Conservation (phyloP, 2,113 vertebrate genomes). For the Octodon degus region DNA sequence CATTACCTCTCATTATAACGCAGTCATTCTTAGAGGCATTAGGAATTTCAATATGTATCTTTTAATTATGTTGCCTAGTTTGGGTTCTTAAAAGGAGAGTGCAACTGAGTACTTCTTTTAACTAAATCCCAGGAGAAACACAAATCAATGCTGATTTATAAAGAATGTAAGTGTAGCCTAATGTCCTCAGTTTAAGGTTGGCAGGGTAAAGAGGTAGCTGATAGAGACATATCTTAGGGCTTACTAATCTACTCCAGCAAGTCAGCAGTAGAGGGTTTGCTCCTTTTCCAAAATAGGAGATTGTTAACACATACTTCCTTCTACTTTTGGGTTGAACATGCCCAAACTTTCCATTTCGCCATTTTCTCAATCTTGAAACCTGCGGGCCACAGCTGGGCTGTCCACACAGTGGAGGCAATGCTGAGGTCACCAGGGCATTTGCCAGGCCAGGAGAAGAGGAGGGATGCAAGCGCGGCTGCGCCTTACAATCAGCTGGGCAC, state of each 20-base stretch:
- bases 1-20: neutral
- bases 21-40: neutral
- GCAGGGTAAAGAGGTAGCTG: slow-evolving; percentile 18
- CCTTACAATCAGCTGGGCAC: neutral
- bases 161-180: slow-evolving; percentile 50
- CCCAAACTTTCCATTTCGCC: neutral
- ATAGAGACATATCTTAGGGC: neutral
- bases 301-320: neutral
- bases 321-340: neutral
- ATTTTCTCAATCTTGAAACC: neutral
- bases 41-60: slow-evolving; percentile 3
- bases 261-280: neutral
- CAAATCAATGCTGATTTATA: slow-evolving; percentile 27
- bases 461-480: neutral
- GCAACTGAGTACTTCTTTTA: neutral
- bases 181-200: slow-evolving; percentile 20
- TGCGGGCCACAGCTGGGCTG: neutral
- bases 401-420: neutral
- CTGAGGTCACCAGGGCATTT: neutral
- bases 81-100: neutral
- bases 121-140: slow-evolving; percentile 35
- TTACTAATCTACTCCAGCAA: slow-evolving; percentile 49
- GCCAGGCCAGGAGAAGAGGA: neutral
- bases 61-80: neutral
- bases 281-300: neutral